Percentiles rank a stretch among this genome's conserved stretches.
These are phyloP conservation scores for Spermophilus dauricus DNA, from an alignment of 2,113 vertebrate genomes.

Conservation along the genomic window DNA sequence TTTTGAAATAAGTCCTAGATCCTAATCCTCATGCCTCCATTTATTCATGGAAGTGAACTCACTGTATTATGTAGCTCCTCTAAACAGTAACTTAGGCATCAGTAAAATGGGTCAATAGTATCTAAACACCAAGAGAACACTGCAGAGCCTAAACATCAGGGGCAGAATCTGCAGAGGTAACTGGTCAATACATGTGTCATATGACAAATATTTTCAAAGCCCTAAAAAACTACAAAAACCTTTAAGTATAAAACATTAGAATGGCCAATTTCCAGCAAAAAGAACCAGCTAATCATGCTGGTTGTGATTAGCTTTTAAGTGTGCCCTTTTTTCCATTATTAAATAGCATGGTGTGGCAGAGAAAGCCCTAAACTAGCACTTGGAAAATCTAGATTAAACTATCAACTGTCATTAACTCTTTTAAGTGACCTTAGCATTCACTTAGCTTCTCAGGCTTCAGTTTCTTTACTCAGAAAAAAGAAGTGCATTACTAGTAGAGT, in stretches of 20 bases:
- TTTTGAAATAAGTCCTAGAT: slow-evolving; percentile 22
- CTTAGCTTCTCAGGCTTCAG: slow-evolving; percentile 21
- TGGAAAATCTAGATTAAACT: slow-evolving; percentile 33
- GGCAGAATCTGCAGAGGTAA: not conserved
- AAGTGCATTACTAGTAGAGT: not conserved
- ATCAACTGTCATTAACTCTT: slow-evolving; percentile 45
- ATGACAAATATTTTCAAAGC: not conserved
- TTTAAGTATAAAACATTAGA: slow-evolving; percentile 48
- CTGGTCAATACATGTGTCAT: not conserved
- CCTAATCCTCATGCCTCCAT: not conserved
- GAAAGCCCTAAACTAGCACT: not conserved
- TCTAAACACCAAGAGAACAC: not conserved
- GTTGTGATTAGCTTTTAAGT: not conserved
- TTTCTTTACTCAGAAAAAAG: slow-evolving; percentile 43
- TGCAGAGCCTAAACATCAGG: not conserved
- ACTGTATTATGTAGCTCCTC: slow-evolving; percentile 34
- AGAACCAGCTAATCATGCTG: not conserved
- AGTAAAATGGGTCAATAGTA: slow-evolving; percentile 36
- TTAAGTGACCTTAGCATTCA: not conserved
- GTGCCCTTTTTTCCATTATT: not conserved
- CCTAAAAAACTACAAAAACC: slow-evolving; percentile 18
- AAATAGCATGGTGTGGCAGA: not conserved
- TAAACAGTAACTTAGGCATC: slow-evolving; percentile 1
- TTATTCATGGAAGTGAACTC: not conserved
- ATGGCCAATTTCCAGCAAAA: not conserved